Evolutionary conservation across 1,140 invertebrate genomes (phyloP), one percentile per base, ranked within the genome.

Genomic region (Pseudomyrmex sp.): DNA sequence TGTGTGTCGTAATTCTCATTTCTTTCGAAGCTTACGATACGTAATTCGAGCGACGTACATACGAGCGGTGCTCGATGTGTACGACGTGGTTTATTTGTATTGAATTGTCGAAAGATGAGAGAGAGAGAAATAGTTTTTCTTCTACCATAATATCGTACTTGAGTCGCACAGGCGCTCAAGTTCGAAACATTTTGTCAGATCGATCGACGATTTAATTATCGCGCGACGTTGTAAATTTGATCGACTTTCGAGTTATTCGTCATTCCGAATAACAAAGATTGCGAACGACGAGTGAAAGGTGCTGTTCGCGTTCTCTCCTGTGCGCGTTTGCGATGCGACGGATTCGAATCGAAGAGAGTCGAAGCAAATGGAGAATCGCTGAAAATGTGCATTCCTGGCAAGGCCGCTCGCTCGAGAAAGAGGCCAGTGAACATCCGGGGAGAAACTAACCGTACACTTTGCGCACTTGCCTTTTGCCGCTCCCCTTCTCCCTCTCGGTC

Each of bases 331-430:
- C 35, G 35, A 5, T 7, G 35, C 35, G 35, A 50, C 46, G 59
- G 87, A 87, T 87, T 79, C 87, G 76, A 85, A 89, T 86, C 85
- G 85, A 89, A 86, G 35, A 35, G 35, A 35, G 87, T 68, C 72
- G 84, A 91, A 74, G 82, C 54, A 89, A 83, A 89, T 82, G 85
- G 76, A 87, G 85, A 91, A 91, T 85, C 87, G 83, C 85, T 89
- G 89, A 93, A 93, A 93, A 92, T 88, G 90, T 86, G 86, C 93
- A 93, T 93, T 93, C 92, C 91, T 90, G 88, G 85, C 93, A 93
- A 93, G 93, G 93, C 91, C 93, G 92, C 88, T 90, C 68, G 85
- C 62, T 83, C 90, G 87, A 91, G 91, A 93, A 93, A 91, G 92
- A 93, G 93, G 93, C 91, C 92, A 92, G 69, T 82, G 88, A 87